Percentiles rank a stretch among this genome's conserved stretches.
phyloP scores from a whole-genome alignment of 2,888 invertebrate genomes.

The Zelleria hepariella region DNA sequence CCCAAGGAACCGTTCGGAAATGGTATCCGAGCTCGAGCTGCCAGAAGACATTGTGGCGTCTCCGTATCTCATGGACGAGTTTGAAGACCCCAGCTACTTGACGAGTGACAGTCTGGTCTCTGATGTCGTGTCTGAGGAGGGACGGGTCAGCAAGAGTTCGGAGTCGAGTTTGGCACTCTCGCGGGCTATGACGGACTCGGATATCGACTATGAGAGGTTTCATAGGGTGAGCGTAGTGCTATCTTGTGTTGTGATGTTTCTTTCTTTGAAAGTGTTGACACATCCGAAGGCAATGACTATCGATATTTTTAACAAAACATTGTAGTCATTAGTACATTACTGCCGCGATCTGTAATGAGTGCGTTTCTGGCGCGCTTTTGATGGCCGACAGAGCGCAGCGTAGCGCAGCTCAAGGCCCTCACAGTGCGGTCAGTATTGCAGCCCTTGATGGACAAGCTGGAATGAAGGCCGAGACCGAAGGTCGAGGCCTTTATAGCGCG shows the following conservation, averaged over 20 bases:
- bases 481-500: too few species aligned
- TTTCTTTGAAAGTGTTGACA: too few species aligned
- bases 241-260: not conserved
- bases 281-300: too few species aligned
- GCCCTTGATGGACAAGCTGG: too few species aligned
- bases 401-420: too few species aligned
- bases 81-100: not conserved
- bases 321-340: too few species aligned
- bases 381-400: too few species aligned
- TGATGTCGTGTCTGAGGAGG: slow-evolving; percentile 17
- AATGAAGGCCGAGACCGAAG: too few species aligned
- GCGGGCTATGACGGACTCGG: slow-evolving; percentile 58
- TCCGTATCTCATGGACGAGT: not conserved
- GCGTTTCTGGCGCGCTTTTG: too few species aligned
- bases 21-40: slow-evolving; percentile 48
- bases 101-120: slow-evolving; percentile 33
- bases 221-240: slow-evolving; percentile 32
- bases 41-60: not conserved
- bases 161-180: slow-evolving; percentile 49
- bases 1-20: slow-evolving; percentile 42
- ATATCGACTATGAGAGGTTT: slow-evolving; percentile 49
- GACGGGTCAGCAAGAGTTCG: slow-evolving; percentile 29
- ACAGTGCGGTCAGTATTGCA: too few species aligned
- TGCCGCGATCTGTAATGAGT: too few species aligned
- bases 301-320: too few species aligned